A percentile compares a stretch with the other conserved stretches of the same genome.
These are phyloP conservation scores for Drosophila saltans DNA, from an alignment of 1,140 invertebrate genomes.

Conservation along the genomic window DNA sequence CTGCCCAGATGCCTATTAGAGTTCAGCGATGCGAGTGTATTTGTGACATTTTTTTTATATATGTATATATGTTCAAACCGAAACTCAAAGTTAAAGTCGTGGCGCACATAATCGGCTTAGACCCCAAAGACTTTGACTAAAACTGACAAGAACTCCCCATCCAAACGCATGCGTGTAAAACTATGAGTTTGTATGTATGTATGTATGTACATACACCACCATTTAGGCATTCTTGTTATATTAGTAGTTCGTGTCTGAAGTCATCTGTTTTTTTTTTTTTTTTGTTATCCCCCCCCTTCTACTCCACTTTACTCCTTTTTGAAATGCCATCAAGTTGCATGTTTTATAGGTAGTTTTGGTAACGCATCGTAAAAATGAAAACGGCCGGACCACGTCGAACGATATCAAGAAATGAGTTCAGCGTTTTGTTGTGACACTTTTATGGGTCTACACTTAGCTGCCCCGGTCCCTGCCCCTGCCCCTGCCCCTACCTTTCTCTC, in stretches of 20 bases:
- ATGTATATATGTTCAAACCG: not conserved
- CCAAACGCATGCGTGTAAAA: no score
- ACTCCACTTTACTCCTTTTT: not conserved
- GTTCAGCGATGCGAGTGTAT: not conserved
- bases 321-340: constrained; percentile 67
- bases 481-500: not conserved
- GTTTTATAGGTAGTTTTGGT: constrained; percentile 51
- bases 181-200: no score
- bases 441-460: constrained; percentile 30
- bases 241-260: constrained; percentile 69
- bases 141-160: not conserved
- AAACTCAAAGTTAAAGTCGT: constrained; percentile 34
- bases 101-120: constrained; percentile 70
- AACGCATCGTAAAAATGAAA: constrained; percentile 45
- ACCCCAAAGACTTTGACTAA: constrained; percentile 4
- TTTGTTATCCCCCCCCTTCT: not conserved
- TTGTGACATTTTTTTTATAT: constrained; percentile 47
- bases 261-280: constrained; percentile 57
- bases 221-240: constrained; percentile 61
- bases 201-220: not conserved
- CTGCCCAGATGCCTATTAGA: not conserved
- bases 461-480: not conserved
- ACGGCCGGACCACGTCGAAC: constrained; percentile 20
- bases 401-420: constrained; percentile 75
- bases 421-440: constrained; percentile 79